Evolutionary conservation across 2,113 vertebrate genomes (phyloP).

Genomic region (Nanger granti): DNA sequence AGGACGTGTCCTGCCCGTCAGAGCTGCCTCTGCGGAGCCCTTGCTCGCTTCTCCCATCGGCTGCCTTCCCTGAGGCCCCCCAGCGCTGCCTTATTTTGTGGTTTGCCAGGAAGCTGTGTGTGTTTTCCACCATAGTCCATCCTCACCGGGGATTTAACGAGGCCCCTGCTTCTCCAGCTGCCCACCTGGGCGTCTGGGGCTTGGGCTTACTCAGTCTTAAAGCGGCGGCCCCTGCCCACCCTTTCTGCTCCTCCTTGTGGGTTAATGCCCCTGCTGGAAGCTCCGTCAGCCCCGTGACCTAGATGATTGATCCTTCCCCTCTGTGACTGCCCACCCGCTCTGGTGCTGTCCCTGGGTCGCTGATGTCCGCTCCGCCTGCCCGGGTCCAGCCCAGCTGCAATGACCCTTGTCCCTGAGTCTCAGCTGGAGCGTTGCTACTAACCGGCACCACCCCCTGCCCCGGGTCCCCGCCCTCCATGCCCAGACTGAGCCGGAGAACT

Average conservation of each 20-base stretch:
- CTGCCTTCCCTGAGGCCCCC: not conserved
- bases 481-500: not conserved
- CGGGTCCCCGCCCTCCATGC: too few species aligned
- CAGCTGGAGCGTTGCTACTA: rapidly evolving
- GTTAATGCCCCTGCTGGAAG: not conserved
- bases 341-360: rapidly evolving
- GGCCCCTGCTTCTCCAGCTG: rapidly evolving
- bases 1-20: rapidly evolving
- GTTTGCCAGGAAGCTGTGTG: rapidly evolving
- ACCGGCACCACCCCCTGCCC: rapidly evolving
- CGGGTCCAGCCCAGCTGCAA: rapidly evolving
- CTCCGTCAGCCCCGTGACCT: not conserved
- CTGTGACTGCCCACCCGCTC: not conserved
- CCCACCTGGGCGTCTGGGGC: rapidly evolving
- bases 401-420: too few species aligned
- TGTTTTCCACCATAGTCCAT: not conserved
- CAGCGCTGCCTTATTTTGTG: rapidly evolving
- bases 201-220: not conserved
- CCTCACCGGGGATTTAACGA: not conserved
- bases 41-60: rapidly evolving
- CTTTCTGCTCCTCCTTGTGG: not conserved
- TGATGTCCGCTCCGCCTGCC: not conserved
- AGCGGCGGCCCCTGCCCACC: not conserved
- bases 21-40: not conserved
- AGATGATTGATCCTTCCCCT: rapidly evolving